phyloP scores from a whole-genome alignment of 2,888 invertebrate genomes.

The Brachypterus glaber region DNA sequence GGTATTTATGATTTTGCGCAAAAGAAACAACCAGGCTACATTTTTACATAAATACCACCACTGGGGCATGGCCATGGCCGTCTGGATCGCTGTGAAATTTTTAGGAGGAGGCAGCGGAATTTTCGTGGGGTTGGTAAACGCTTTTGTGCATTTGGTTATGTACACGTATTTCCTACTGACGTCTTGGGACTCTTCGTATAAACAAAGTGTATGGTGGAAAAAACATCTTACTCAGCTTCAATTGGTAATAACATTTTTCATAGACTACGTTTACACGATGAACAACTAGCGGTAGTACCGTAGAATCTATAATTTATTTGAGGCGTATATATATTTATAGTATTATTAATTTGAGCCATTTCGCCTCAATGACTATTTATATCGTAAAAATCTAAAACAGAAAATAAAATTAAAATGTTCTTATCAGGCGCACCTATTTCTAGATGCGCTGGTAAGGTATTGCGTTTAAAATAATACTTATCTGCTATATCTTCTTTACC shows the following conservation, averaged over 20 bases:
- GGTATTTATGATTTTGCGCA: slow-evolving; percentile 75
- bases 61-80: slow-evolving; percentile 62
- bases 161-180: slow-evolving; percentile 72
- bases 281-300: too few species aligned
- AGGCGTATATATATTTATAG: too few species aligned
- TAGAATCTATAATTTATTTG: too few species aligned
- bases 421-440: too few species aligned
- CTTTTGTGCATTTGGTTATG: slow-evolving; percentile 71
- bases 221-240: slow-evolving; percentile 78
- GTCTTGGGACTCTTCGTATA: slow-evolving; percentile 59
- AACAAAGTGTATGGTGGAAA: slow-evolving; percentile 72
- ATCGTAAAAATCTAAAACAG: too few species aligned
- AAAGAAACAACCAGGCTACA: slow-evolving; percentile 70
- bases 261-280: too few species aligned
- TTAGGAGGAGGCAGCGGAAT: slow-evolving; percentile 59
- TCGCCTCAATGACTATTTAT: too few species aligned
- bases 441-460: too few species aligned
- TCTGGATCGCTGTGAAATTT: slow-evolving; percentile 55
- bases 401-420: too few species aligned
- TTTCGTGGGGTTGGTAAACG: slow-evolving; percentile 58
- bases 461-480: too few species aligned
- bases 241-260: slow-evolving; percentile 48
- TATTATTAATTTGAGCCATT: too few species aligned
- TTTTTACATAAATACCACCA: slow-evolving; percentile 85
- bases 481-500: too few species aligned